Percentiles rank a stretch among this genome's conserved stretches.
Conservation (phyloP, 2,888 invertebrate genomes). For the Andrena minutula region DNA sequence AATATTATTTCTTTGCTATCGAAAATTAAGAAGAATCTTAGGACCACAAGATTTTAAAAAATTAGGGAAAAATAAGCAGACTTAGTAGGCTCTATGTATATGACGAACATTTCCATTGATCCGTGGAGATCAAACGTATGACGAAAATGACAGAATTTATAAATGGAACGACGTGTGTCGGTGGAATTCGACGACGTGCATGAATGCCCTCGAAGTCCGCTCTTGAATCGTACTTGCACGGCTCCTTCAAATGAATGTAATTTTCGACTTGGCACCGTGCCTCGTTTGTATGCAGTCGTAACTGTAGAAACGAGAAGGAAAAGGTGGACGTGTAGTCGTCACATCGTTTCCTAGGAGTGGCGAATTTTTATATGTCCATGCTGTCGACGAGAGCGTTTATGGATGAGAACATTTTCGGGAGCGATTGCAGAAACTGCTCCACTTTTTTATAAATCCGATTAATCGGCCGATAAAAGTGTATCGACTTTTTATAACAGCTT, state of each 20-base stretch:
- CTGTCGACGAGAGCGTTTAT: neutral
- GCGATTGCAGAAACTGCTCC: conserved; percentile 10
- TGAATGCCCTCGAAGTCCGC: conserved; percentile 22
- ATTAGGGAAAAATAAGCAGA: too few species aligned
- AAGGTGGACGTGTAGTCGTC: neutral
- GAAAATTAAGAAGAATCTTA: too few species aligned
- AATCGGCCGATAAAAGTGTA: conserved; percentile 1
- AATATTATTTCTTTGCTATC: too few species aligned
- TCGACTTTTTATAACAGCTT: neutral
- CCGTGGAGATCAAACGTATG: conserved; percentile 15
- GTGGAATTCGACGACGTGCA: conserved; percentile 19
- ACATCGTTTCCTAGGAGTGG: conserved; percentile 1
- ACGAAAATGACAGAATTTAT: conserved; percentile 19
- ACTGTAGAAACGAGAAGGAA: conserved; percentile 26
- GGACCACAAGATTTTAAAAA: too few species aligned
- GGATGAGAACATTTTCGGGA: neutral
- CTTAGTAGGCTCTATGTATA: neutral
- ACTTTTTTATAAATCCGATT: conserved; percentile 3
- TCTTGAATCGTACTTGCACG: conserved; percentile 15
- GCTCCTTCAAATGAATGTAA: conserved; percentile 45
- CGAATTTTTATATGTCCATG: conserved; percentile 21
- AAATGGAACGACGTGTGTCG: conserved; percentile 28
- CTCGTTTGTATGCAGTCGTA: conserved; percentile 30
- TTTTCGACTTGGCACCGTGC: conserved; percentile 54
- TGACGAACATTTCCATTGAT: conserved; percentile 1